Base-by-base conservation (phyloP, 2,797 vertebrate species). In the Thunnus albacares region DNA sequence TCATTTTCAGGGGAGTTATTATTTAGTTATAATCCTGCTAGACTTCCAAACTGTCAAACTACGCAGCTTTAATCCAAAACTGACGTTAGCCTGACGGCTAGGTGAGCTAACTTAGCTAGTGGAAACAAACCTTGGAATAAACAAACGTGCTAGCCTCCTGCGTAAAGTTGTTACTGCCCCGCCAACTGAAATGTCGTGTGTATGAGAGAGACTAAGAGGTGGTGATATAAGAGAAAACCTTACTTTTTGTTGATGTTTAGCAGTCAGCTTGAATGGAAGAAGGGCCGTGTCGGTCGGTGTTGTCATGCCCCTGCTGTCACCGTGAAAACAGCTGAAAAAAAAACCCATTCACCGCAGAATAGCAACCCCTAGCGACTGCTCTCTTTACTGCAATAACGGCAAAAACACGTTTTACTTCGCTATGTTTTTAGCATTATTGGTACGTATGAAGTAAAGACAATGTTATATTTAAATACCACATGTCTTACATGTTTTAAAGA, bases 191-290 rank as follows among this genome's bases (percentile, higher is more conserved):
- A 6, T 1, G 5, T 4, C 0, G 20, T 13, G 10, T n/a, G 9
- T 0, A 2, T 38, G 7, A 28, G 43, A 0, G 3, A 0, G 0
- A 1, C 0, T 15, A 8, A 51, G 3, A 52, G 57, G 35, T 13
- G 17, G 5, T 35, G 14, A 53, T 61, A n/a, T 2, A 22, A 0
- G 24, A 22, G 26, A 1, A 66, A 83, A 57, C 0, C 92, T 89
- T 91, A 95, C 94, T 94, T 88, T 81, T 71, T 63, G 43, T 77
- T 66, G 74, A 64, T 86, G 76, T 88, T 88, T 78, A 45, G 60
- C 52, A 28, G 43, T 67, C 57, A 66, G 65, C n/a, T 75, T 79
- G 64, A 75, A 81, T 61, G 56, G 55, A 71, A 67, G 64, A 78
- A 71, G 76, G 87, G 89, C 88, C 89, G 86, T 80, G 35, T 43